Base-by-base conservation (phyloP, 1,140 invertebrate genomes). In the Panonychus citri region DNA sequence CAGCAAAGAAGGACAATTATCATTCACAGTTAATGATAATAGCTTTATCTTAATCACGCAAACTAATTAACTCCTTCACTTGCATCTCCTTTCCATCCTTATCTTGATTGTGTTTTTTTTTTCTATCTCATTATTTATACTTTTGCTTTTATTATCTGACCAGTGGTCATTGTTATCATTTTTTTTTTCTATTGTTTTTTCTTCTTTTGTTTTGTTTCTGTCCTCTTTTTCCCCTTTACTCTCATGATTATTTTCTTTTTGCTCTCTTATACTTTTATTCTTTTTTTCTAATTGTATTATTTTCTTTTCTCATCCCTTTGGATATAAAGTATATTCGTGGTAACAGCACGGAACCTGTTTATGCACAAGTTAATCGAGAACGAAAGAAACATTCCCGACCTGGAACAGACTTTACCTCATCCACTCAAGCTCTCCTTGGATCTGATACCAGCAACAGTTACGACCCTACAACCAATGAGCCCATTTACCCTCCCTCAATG, bases 291-390 rank as follows among this genome's bases (percentile, higher is more conserved):
- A 63, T 27, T 61, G 25, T 53, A 40, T 54, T 43, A 39, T 53
- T 34, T 53, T 62, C 42, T 59, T 51, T 25, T 46, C 58, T 54
- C 53, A n/a, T 27, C 56, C 42, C 52, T 34, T 52, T 26, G 12
- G 4, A 7, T 26, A 8, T 30, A 17, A 17, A 26, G 49, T 51
- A 51, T 51, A 27, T 51, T 51, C 49, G 49, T 28, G 49, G 49
- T 27, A 26, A 26, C 3, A 27, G 28, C 24, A 75, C 63, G 55
- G 80, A 82, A 71, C 81, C 81, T 62, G 72, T 83, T 42, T 83
- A 83, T 70, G 81, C 81, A 66, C 80, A 82, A 74, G 81, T 83
- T 62, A 82, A 83, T 67, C 75, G 81, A 69, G 80, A 81, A 67
- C 81, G 80, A 71, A 82, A 82, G 68, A 78, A 58, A 58, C 57